Evolutionary conservation across 2,888 invertebrate species (phyloP).

Genomic region (Notodonta dromedarius): DNA sequence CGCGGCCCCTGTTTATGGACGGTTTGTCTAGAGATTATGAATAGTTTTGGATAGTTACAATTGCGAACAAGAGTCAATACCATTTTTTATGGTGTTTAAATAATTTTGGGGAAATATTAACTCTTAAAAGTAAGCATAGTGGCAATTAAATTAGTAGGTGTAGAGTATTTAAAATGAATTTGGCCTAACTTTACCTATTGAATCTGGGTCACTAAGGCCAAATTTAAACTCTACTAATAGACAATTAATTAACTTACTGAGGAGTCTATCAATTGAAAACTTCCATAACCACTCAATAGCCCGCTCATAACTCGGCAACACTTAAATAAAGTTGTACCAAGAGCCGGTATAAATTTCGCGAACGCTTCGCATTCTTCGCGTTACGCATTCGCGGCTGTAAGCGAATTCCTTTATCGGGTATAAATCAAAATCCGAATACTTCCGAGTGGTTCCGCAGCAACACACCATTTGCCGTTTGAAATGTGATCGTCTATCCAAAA

Average conservation of each 20-base stretch:
- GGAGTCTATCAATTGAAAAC: neutral
- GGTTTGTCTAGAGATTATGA: neutral
- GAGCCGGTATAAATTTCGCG: slow-evolving; percentile 39
- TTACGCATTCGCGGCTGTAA: slow-evolving; percentile 41
- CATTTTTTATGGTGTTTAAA: too few species aligned
- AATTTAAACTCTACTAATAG: neutral
- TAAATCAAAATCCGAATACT: slow-evolving; percentile 50
- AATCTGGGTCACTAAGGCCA: neutral
- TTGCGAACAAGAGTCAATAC: too few species aligned
- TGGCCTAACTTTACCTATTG: too few species aligned
- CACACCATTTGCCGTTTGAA: slow-evolving; percentile 11
- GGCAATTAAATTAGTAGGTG: too few species aligned
- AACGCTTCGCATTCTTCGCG: slow-evolving; percentile 27
- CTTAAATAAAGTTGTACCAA: slow-evolving; percentile 32
- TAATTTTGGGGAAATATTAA: too few species aligned
- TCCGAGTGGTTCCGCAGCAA: slow-evolving; percentile 29
- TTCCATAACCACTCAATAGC: slow-evolving; percentile 5
- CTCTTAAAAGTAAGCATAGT: too few species aligned
- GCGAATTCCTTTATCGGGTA: slow-evolving; percentile 44
- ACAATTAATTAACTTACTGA: neutral
- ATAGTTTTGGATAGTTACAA: too few species aligned
- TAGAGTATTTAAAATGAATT: too few species aligned
- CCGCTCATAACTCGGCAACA: slow-evolving; percentile 11
- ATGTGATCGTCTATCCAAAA: slow-evolving; percentile 17
- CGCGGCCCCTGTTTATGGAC: neutral